Evolutionary conservation across 2,797 vertebrate genomes (phyloP).

Genomic region (Microchirus variegatus): DNA sequence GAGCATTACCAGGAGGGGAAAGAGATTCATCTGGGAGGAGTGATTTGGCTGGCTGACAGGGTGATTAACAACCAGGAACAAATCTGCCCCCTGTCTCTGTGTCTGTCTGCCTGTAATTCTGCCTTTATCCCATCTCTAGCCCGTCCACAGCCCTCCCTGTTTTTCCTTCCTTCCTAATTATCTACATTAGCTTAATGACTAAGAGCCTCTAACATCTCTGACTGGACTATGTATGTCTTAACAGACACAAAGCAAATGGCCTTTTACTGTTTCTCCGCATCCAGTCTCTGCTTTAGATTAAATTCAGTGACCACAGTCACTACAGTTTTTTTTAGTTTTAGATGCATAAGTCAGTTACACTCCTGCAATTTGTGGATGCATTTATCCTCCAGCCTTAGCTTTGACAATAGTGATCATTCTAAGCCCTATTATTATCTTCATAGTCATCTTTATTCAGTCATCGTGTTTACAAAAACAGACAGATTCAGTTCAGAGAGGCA

Average conservation of each 20-base stretch:
- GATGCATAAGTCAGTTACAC: slow-evolving; percentile 10
- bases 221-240: slow-evolving; percentile 28
- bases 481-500: slow-evolving; percentile 9
- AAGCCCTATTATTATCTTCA: neutral
- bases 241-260: slow-evolving; percentile 12
- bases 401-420: slow-evolving; percentile 6
- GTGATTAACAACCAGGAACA: slow-evolving; percentile 59
- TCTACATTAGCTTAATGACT: slow-evolving; percentile 70
- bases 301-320: slow-evolving; percentile 4
- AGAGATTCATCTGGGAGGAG: slow-evolving; percentile 25
- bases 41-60: slow-evolving; percentile 38
- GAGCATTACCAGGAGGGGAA: slow-evolving; percentile 26
- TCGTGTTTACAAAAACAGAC: neutral
- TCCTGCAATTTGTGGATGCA: slow-evolving; percentile 1
- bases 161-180: slow-evolving; percentile 58
- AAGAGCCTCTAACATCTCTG: slow-evolving; percentile 32
- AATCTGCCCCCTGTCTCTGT: slow-evolving; percentile 39
- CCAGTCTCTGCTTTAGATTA: slow-evolving; percentile 10
- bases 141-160: slow-evolving; percentile 35
- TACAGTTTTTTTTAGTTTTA: slow-evolving; percentile 21
- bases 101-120: slow-evolving; percentile 54
- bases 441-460: neutral
- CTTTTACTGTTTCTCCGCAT: slow-evolving; percentile 14
- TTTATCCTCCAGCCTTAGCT: neutral
- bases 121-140: slow-evolving; percentile 43